These are phyloP conservation scores for Parelbella ahira DNA, from an alignment of 2,888 invertebrate genomes.

Conservation along the genomic window DNA sequence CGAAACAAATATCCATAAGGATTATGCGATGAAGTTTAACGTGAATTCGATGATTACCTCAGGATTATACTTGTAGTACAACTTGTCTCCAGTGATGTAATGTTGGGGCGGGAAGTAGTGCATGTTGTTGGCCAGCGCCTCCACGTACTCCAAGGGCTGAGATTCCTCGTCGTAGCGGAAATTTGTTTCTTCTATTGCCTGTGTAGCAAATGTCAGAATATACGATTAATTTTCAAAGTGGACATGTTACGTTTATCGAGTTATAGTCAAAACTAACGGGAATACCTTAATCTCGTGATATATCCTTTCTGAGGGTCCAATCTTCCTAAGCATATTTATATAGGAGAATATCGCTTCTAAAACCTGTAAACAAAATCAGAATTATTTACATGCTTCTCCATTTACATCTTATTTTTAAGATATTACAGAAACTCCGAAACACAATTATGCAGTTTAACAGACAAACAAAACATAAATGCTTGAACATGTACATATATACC, in stretches of 20 bases:
- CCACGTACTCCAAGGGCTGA: conserved; percentile 88
- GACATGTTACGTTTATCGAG: too few relatives aligned
- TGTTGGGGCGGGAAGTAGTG: conserved; percentile 89
- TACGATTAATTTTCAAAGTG: too few relatives aligned
- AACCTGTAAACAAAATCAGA: conserved; percentile 76
- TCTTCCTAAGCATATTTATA: conserved; percentile 84
- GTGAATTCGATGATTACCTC: too few relatives aligned
- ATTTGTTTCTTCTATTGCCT: conserved; percentile 87
- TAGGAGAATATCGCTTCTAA: conserved; percentile 89
- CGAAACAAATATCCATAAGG: too few relatives aligned
- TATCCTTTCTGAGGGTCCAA: conserved; percentile 85
- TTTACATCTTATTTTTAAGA: too few relatives aligned
- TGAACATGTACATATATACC: too few relatives aligned
- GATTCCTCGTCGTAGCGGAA: conserved; percentile 87
- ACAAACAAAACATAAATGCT: too few relatives aligned
- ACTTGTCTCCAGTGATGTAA: conserved; percentile 87
- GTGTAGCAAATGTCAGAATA: conserved; percentile 18
- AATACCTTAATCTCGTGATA: conserved; percentile 84
- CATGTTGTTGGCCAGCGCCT: conserved; percentile 87
- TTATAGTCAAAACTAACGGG: background rate
- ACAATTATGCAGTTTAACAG: too few relatives aligned
- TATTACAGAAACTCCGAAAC: too few relatives aligned
- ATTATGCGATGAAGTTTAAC: too few relatives aligned
- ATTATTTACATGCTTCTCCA: too few relatives aligned
- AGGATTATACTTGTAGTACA: conserved; percentile 89